A percentile compares a stretch with the other conserved stretches of the same genome.
phyloP scores from a whole-genome alignment of 2,113 vertebrate genomes.

The Camarhynchus parvulus region DNA sequence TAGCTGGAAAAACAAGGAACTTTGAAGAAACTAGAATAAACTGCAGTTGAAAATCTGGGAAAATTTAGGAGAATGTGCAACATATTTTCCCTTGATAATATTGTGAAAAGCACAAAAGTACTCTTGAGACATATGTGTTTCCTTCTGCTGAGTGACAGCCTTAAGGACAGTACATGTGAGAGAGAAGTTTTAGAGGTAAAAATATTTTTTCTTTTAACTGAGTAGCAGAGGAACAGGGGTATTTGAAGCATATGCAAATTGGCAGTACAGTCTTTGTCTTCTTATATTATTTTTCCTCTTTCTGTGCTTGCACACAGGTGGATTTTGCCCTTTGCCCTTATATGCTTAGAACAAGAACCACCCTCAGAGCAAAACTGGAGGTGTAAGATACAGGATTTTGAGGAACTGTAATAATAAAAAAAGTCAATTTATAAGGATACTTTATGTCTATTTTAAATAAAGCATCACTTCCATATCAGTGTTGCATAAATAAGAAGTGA shows the following conservation, averaged over 20 bases:
- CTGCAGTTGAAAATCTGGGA: conserved; percentile 77
- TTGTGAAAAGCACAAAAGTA: conserved; percentile 79
- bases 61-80: conserved; percentile 78
- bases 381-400: neutral
- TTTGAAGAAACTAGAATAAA: conserved; percentile 81
- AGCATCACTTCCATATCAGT: neutral
- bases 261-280: conserved; percentile 39
- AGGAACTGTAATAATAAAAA: neutral
- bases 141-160: conserved; percentile 81
- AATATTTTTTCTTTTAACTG: conserved; percentile 79
- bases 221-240: conserved; percentile 71
- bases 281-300: neutral
- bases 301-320: accelerated
- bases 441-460: neutral
- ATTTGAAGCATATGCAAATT: conserved; percentile 68
- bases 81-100: conserved; percentile 84
- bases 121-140: conserved; percentile 82
- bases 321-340: neutral
- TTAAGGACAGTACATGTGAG: conserved; percentile 77
- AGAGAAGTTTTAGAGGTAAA: conserved; percentile 78
- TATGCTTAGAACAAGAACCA: neutral
- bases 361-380: neutral
- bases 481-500: neutral
- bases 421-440: neutral
- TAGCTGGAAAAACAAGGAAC: conserved; percentile 49